These are phyloP conservation scores for Peromyscus maniculatus DNA, from an alignment of 2,113 vertebrate genomes.

Conservation along the genomic window DNA sequence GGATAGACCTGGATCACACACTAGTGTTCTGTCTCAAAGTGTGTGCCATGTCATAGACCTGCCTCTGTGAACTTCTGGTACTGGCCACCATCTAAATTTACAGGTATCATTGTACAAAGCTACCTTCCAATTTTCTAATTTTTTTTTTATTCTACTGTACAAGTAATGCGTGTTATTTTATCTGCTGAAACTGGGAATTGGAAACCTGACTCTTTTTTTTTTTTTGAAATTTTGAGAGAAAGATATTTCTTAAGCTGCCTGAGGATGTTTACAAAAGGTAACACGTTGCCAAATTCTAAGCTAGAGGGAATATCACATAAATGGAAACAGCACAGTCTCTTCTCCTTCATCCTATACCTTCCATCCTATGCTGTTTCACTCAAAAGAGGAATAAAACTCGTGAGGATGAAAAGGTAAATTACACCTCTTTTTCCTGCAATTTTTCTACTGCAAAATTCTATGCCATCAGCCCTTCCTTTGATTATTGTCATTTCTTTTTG, in stretches of 20 bases:
- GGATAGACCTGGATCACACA: too few species aligned
- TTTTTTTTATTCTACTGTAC: neutral
- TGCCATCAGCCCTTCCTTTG: neutral
- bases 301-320: neutral
- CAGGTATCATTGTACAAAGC: neutral
- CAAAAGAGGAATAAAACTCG: constrained; percentile 29
- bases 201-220: neutral
- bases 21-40: rapidly evolving
- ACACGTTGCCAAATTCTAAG: constrained; percentile 7
- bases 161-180: neutral
- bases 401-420: constrained; percentile 34
- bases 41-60: rapidly evolving
- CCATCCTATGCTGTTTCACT: neutral
- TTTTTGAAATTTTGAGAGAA: constrained; percentile 1
- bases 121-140: neutral
- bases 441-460: constrained; percentile 31
- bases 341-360: neutral
- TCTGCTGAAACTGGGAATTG: neutral
- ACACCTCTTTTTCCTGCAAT: neutral
- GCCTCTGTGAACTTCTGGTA: neutral
- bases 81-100: neutral
- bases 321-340: neutral
- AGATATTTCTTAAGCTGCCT: neutral
- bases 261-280: neutral
- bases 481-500: constrained; percentile 44